A percentile compares a stretch with the other conserved stretches of the same genome.
Conservation (phyloP, 2,888 invertebrate species). For the Ellobium chinense region DNA sequence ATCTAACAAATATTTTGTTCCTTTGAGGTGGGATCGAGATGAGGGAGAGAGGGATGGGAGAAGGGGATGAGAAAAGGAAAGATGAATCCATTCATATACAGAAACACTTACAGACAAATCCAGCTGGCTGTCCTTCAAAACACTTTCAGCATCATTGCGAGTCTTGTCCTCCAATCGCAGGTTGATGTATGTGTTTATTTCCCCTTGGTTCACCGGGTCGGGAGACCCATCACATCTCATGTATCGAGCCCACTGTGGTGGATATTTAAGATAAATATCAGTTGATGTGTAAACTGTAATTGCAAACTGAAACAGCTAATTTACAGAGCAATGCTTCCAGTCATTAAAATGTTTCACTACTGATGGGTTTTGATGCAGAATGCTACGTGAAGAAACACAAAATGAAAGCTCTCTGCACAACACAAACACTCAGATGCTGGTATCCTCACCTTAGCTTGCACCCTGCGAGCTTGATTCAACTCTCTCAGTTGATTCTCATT, state of each 20-base stretch:
- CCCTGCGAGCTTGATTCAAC: slow-evolving; percentile 62
- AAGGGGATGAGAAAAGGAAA: no score
- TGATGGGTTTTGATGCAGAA: no score
- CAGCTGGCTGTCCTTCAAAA: slow-evolving; percentile 72
- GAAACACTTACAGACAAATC: slow-evolving; percentile 67
- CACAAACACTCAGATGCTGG: background rate
- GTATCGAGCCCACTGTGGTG: slow-evolving; percentile 76
- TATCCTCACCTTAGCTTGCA: slow-evolving; percentile 67
- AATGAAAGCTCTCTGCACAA: background rate
- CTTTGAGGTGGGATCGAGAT: no score
- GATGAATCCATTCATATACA: no score
- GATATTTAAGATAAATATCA: no score
- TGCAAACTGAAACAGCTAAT: no score
- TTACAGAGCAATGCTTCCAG: no score
- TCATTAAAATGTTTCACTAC: no score
- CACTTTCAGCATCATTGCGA: slow-evolving; percentile 65
- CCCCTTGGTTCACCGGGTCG: slow-evolving; percentile 75
- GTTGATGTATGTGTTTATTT: slow-evolving; percentile 79
- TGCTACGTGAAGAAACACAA: no score
- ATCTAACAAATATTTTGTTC: background rate
- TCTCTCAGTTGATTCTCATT: slow-evolving; percentile 58
- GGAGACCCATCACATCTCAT: slow-evolving; percentile 79
- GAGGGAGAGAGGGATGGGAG: no score
- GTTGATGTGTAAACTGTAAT: no score
- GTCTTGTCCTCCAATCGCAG: slow-evolving; percentile 71